Evolutionary conservation across 2,888 invertebrate species (phyloP).

Genomic region (Synanthedon formicaeformis): DNA sequence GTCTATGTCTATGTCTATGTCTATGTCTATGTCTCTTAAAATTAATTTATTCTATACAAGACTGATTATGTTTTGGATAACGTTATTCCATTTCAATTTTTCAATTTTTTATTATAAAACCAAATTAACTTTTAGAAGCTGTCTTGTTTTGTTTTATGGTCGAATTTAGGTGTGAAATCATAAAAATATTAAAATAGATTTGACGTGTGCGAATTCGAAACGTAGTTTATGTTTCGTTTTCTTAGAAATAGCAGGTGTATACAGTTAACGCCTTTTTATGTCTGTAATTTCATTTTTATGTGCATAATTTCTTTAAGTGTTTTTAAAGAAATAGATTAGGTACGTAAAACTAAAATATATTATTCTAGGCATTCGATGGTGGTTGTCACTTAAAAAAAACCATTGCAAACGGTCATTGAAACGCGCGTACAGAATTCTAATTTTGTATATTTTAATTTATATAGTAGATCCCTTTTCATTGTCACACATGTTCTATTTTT

Average conservation of each 20-base stretch:
- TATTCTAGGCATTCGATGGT: not conserved
- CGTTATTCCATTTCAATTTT: too few species aligned
- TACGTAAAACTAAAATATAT: not conserved
- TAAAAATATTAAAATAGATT: not conserved
- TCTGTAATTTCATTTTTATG: not conserved
- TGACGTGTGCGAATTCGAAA: not conserved
- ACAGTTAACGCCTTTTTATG: not conserved
- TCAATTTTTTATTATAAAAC: too few species aligned
- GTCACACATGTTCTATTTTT: slow-evolving; percentile 39
- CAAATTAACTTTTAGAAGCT: not conserved
- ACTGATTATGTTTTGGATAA: too few species aligned
- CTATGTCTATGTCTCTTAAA: too few species aligned
- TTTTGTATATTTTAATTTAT: slow-evolving; percentile 9
- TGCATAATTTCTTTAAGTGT: not conserved
- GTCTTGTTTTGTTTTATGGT: not conserved
- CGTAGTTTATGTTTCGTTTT: not conserved
- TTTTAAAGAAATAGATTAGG: not conserved
- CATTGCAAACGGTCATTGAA: slow-evolving; percentile 1
- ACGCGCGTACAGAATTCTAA: slow-evolving; percentile 6
- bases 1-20: too few species aligned
- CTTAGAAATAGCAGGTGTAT: not conserved
- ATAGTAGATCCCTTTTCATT: slow-evolving; percentile 27
- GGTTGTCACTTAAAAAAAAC: not conserved
- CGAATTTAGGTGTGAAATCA: not conserved
- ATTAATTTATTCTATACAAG: too few species aligned